Evolutionary conservation across 2,797 vertebrate species (phyloP).

Genomic region (Notolepis coatsorum): DNA sequence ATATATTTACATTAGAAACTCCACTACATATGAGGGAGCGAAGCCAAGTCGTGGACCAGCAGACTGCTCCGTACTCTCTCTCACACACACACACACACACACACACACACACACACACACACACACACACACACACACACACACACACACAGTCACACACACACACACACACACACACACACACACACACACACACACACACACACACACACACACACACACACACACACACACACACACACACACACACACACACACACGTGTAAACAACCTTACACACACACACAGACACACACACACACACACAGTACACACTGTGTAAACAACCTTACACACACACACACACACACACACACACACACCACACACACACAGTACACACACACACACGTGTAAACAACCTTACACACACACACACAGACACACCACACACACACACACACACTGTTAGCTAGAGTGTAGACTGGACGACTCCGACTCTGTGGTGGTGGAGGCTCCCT

Average conservation of each 20-base stretch:
- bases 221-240: constrained; percentile 19
- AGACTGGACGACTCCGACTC: constrained; percentile 98
- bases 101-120: constrained; percentile 1
- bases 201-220: constrained; percentile 32
- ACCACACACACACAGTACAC: constrained; percentile 19
- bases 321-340: constrained; percentile 23
- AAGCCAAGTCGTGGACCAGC: constrained; percentile 68
- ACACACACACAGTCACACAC: constrained; percentile 12
- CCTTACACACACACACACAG: constrained; percentile 11
- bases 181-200: constrained; percentile 13
- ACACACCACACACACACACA: constrained; percentile 21
- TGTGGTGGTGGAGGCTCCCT: constrained; percentile 93
- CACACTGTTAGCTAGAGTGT: constrained; percentile 92
- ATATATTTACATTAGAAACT: constrained; percentile 63
- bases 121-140: constrained; percentile 9
- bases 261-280: constrained; percentile 7
- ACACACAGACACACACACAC: neutral
- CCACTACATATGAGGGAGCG: constrained; percentile 5
- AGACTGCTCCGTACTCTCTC: constrained; percentile 52
- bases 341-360: constrained; percentile 17
- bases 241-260: constrained; percentile 29
- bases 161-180: constrained; percentile 25
- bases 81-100: constrained; percentile 14
- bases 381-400: constrained; percentile 20
- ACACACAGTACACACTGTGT: constrained; percentile 4